Evolutionary conservation across 1,140 invertebrate species (phyloP), one percentile per base, ranked within the genome.

Genomic region (Ditylenchus dipsaci): DNA sequence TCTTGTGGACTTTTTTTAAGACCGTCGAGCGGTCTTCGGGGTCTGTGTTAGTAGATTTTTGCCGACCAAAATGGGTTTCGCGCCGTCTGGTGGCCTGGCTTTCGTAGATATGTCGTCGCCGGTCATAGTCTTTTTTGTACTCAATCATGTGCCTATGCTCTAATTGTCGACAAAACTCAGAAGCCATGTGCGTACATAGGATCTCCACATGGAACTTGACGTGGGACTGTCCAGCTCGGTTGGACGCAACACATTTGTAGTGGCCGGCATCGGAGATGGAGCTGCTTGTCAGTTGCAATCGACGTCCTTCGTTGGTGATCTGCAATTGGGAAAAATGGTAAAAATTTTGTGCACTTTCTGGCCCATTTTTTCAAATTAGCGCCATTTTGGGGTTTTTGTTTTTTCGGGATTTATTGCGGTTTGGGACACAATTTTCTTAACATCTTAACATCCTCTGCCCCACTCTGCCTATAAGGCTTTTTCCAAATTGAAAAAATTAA

Each of bases 161-260:
- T 49, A 79, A 69, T 42, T 70, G 63, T 56, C 78, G 71, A 73
- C 78, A 82, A 63, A 69, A 68, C 49, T 73, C 69, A 30, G 72
- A 76, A 59, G 47, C 56, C 33, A 79, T 60, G 68, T 59, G 69
- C 78, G 73, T 81, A 81, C 79, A 81, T 58, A 81, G 53, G 23
- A 82, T 75, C 33, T 80, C 76, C 29, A 81, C 76, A 27, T 61
- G 53, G 69, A 81, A 81, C 27, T 83, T 77, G 27, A 65, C 65
- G 8, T 68, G 61, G n/a, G 75, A 57, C 68, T 81, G 80, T 13
- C 80, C 80, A 9, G 80, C 80, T 13, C 79, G 67, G 61, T 81
- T 81, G 26, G 73, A 61, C 0, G 81, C 80, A 8, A 81, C 65
- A 49, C 79, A 81, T 23, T 74, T 70, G 65, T 75, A 82, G 29